phyloP scores from a whole-genome alignment of 2,797 vertebrate species.

The Chiloscyllium punctatum region DNA sequence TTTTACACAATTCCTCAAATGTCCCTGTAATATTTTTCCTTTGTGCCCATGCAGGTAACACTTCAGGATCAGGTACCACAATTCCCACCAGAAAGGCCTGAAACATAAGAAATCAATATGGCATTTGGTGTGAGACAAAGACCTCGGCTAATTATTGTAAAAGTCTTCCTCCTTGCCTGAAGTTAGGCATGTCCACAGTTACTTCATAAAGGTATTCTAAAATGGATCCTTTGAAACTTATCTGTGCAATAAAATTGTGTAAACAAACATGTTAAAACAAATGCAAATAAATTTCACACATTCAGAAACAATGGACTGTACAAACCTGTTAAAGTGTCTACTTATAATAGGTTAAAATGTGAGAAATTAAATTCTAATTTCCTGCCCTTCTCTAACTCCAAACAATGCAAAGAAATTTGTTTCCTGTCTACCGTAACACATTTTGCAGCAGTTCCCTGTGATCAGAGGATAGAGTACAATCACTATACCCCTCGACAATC shows the following conservation, averaged over 20 bases:
- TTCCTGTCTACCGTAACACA: background rate
- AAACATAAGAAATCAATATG: conserved; percentile 31
- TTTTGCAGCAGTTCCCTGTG: background rate
- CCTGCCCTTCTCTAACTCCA: background rate
- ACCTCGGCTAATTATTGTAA: background rate
- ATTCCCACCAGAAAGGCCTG: conserved; percentile 85
- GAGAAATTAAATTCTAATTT: background rate
- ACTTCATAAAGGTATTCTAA: conserved; percentile 58
- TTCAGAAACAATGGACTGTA: background rate
- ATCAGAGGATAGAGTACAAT: background rate
- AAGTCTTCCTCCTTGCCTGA: background rate
- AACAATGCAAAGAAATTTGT: background rate
- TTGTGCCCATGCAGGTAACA: conserved; percentile 70
- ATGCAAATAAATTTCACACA: background rate
- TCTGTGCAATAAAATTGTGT: conserved; percentile 34
- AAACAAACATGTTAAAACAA: background rate
- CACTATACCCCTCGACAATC: background rate
- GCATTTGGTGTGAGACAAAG: background rate
- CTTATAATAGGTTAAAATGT: background rate
- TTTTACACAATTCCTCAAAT: conserved; percentile 75
- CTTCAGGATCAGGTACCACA: conserved; percentile 82
- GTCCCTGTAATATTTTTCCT: conserved; percentile 75
- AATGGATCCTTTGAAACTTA: conserved; percentile 79
- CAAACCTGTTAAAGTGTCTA: background rate
- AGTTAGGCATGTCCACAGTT: background rate